These are phyloP conservation scores for Lepetodrilus schrolli DNA, from an alignment of 2,888 invertebrate genomes.

Conservation along the genomic window DNA sequence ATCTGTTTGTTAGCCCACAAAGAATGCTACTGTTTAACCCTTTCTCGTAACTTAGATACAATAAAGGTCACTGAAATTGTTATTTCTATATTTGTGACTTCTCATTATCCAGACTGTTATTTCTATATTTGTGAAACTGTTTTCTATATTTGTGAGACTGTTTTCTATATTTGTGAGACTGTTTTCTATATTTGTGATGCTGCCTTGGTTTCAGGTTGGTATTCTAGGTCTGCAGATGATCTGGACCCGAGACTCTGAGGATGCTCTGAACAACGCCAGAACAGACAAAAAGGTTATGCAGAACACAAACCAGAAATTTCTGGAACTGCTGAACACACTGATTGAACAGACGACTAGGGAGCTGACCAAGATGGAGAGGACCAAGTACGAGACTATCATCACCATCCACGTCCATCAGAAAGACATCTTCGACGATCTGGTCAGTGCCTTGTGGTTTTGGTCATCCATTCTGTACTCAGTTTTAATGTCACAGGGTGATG, in stretches of 20 bases:
- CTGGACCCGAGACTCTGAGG: constrained; percentile 95
- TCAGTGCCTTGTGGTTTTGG: constrained; percentile 75
- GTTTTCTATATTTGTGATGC: too few species aligned
- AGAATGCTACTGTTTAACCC: too few species aligned
- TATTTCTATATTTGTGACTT: too few species aligned
- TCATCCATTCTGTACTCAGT: too few species aligned
- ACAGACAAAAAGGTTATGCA: constrained; percentile 95
- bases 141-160: too few species aligned
- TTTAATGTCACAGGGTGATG: too few species aligned
- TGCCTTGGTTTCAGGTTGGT: constrained; percentile 82
- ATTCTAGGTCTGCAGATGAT: constrained; percentile 95
- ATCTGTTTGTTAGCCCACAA: too few species aligned
- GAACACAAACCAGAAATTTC: constrained; percentile 94
- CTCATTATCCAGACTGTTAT: too few species aligned
- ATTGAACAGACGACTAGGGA: constrained; percentile 97
- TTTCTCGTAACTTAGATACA: too few species aligned
- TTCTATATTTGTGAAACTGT: too few species aligned
- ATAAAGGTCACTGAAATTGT: too few species aligned
- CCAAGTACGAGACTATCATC: constrained; percentile 95
- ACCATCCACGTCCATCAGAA: constrained; percentile 98
- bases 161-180: too few species aligned
- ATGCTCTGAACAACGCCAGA: constrained; percentile 90
- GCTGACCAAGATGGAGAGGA: constrained; percentile 91
- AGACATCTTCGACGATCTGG: constrained; percentile 96
- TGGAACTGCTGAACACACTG: constrained; percentile 91